Evolutionary conservation across 2,888 invertebrate genomes (phyloP).

Genomic region (Dichetophora obliterata): DNA sequence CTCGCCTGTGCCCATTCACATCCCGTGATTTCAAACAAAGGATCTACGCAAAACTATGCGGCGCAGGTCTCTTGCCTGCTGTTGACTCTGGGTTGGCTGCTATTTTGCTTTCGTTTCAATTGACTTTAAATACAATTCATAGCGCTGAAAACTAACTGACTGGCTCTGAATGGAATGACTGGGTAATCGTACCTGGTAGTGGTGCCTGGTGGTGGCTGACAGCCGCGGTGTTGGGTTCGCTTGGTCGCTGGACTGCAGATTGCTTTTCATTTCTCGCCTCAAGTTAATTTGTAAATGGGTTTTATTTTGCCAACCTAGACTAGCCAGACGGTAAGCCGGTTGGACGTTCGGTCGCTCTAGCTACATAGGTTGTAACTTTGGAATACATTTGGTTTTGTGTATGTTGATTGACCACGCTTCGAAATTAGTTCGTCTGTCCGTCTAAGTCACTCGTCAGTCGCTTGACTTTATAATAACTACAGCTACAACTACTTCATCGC

Average conservation of each 20-base stretch:
- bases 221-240: background rate
- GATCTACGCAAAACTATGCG: constrained; percentile 28
- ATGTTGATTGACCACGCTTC: constrained; percentile 62
- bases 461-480: background rate
- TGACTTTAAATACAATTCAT: constrained; percentile 61
- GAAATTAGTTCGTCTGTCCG: constrained; percentile 55
- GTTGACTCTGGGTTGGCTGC: background rate
- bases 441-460: background rate
- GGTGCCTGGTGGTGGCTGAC: background rate
- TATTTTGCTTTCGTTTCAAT: constrained; percentile 33
- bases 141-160: constrained; percentile 32
- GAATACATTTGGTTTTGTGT: constrained; percentile 23
- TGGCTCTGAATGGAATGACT: background rate
- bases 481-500: background rate
- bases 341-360: too few relatives aligned
- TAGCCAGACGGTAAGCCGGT: background rate
- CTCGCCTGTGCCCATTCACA: constrained; percentile 46
- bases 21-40: constrained; percentile 23
- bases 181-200: background rate
- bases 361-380: background rate
- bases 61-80: background rate
- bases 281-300: constrained; percentile 64
- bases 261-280: constrained; percentile 52
- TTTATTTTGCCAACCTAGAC: constrained; percentile 40
- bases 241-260: constrained; percentile 25